Percentiles rank a stretch among this genome's conserved stretches.
Evolutionary conservation across 2,797 vertebrate species (phyloP).

Genomic region (Glyptemys insculpta): DNA sequence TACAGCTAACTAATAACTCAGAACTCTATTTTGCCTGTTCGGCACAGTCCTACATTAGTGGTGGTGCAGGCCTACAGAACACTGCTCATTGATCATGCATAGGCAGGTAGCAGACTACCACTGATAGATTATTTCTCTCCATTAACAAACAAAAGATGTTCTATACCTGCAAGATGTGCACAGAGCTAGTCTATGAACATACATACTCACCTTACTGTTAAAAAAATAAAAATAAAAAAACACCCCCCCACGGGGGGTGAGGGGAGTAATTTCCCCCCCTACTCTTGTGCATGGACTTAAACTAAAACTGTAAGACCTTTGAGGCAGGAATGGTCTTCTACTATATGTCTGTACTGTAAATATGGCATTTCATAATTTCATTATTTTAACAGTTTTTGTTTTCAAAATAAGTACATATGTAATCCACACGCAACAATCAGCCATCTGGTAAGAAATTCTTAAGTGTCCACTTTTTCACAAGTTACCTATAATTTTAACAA

Average conservation of each 20-base stretch:
- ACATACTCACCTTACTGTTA: rapidly evolving
- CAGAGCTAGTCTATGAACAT: neutral
- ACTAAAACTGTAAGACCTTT: neutral
- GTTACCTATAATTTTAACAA: neutral
- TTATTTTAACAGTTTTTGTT: neutral
- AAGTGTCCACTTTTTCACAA: neutral
- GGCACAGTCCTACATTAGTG: neutral
- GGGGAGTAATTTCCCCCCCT: neutral
- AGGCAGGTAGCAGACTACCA: neutral
- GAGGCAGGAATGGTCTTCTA: neutral
- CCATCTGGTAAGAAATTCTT: neutral
- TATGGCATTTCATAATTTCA: neutral
- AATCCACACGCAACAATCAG: neutral
- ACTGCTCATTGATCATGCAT: neutral
- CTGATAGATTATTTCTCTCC: neutral
- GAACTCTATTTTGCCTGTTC: neutral
- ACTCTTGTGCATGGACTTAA: neutral
- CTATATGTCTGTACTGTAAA: neutral
- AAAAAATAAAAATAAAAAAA: too few species aligned
- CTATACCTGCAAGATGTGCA: neutral
- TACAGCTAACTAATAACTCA: neutral
- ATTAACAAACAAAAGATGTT: neutral
- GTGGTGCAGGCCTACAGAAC: neutral
- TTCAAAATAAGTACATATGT: neutral
- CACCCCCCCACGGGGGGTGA: too few species aligned